A percentile compares a stretch with the other conserved stretches of the same genome.
Evolutionary conservation across 2,888 invertebrate genomes (phyloP).

Genomic region (Ypsolopha sequella): DNA sequence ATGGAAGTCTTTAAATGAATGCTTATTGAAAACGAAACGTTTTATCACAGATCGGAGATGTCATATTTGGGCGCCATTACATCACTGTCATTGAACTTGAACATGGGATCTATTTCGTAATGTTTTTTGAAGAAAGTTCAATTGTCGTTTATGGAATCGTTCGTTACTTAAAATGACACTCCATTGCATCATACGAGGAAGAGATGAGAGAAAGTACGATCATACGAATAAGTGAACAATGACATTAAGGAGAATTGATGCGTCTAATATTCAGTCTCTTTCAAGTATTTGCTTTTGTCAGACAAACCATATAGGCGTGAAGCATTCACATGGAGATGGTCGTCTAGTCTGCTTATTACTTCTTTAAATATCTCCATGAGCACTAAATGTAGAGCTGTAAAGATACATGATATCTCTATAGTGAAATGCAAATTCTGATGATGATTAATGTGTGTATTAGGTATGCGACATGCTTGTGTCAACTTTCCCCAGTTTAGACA

Average conservation of each 20-base stretch:
- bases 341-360: no score
- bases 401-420: no score
- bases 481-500: no score
- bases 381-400: no score
- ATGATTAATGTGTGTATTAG: no score
- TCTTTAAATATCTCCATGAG: no score
- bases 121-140: background rate
- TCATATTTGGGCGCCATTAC: constrained; percentile 1
- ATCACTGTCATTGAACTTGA: constrained; percentile 1
- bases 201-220: constrained; percentile 23
- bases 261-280: constrained; percentile 19
- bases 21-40: background rate
- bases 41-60: background rate
- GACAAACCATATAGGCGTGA: no score
- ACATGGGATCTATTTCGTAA: background rate
- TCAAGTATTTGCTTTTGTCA: no score
- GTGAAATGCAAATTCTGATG: no score
- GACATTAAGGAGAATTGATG: constrained; percentile 35
- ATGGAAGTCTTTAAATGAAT: background rate
- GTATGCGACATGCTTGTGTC: no score
- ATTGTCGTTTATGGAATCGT: background rate
- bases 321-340: no score
- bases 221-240: constrained; percentile 16
- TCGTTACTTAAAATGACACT: background rate
- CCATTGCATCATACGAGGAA: background rate